Percentiles rank a stretch among this genome's conserved stretches.
These are phyloP conservation scores for Mythimna pallens DNA, from an alignment of 2,888 invertebrate species.

Conservation along the genomic window DNA sequence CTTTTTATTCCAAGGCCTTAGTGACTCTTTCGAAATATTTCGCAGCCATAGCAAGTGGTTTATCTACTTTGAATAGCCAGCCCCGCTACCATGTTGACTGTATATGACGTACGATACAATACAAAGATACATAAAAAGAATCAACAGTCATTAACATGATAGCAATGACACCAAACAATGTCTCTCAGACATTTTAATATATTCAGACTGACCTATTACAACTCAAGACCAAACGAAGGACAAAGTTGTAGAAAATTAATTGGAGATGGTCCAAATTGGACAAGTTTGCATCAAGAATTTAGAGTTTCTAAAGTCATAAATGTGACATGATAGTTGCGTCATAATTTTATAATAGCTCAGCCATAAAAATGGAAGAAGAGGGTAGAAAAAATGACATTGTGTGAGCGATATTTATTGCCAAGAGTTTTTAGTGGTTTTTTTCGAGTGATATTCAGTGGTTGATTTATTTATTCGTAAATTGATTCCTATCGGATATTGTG, in stretches of 20 bases:
- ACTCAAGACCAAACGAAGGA: conserved; percentile 3
- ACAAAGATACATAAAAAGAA: not conserved
- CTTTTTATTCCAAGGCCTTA: too few relatives aligned
- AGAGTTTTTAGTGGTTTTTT: too few relatives aligned
- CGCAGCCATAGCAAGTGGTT: too few relatives aligned
- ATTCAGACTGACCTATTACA: conserved; percentile 22
- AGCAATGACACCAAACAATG: not conserved
- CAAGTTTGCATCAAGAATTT: conserved; percentile 52
- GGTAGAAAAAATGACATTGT: too few relatives aligned
- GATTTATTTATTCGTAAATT: too few relatives aligned
- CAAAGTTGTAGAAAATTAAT: conserved; percentile 42
- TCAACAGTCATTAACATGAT: not conserved
- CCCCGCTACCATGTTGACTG: not conserved
- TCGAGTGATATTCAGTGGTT: too few relatives aligned
- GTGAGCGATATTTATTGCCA: too few relatives aligned
- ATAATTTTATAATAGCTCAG: not conserved
- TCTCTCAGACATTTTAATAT: conserved; percentile 14
- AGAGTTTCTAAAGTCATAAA: conserved; percentile 26
- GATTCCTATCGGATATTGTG: too few relatives aligned
- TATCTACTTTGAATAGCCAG: not conserved
- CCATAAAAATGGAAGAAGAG: too few relatives aligned
- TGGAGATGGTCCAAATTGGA: conserved; percentile 45
- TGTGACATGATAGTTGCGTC: conserved; percentile 11
- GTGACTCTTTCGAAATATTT: too few relatives aligned
- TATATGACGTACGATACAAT: not conserved